These are phyloP conservation scores for Drosophila pseudoananassae DNA, from an alignment of 1,140 invertebrate species.

Conservation along the genomic window DNA sequence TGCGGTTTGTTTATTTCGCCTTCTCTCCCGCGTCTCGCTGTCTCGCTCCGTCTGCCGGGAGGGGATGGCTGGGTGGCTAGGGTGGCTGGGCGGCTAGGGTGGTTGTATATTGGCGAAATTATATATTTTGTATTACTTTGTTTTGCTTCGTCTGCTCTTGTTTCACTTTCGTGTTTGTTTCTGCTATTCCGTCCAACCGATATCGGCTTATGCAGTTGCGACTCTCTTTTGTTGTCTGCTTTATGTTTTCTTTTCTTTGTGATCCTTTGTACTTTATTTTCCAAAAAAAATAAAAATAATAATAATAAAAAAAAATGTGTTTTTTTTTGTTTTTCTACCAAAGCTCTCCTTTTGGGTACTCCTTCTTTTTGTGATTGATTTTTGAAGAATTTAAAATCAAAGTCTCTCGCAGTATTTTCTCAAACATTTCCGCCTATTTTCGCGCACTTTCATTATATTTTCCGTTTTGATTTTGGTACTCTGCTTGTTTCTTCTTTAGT, in stretches of 20 bases:
- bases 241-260: slow-evolving; percentile 15
- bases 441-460: slow-evolving; percentile 1
- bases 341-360: slow-evolving; percentile 6
- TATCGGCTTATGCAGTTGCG: slow-evolving; percentile 44
- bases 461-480: slow-evolving; percentile 11
- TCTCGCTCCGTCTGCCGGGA: slow-evolving; percentile 15
- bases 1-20: slow-evolving; percentile 27
- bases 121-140: slow-evolving; percentile 53
- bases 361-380: slow-evolving; percentile 9
- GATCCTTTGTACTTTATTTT: slow-evolving; percentile 47
- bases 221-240: slow-evolving; percentile 31
- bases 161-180: background rate
- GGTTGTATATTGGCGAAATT: slow-evolving; percentile 25
- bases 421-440: slow-evolving; percentile 13
- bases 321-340: background rate
- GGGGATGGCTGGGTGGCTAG: background rate
- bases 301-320: background rate
- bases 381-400: background rate
- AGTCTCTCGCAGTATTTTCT: slow-evolving; percentile 7
- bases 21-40: slow-evolving; percentile 9
- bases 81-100: background rate
- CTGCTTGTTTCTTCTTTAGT: slow-evolving; percentile 23
- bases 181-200: background rate
- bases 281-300: background rate
- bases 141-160: slow-evolving; percentile 13